phyloP scores from a whole-genome alignment of 37 sponge, comb jelly and placozoan genomes.

The Crambe crambe region DNA sequence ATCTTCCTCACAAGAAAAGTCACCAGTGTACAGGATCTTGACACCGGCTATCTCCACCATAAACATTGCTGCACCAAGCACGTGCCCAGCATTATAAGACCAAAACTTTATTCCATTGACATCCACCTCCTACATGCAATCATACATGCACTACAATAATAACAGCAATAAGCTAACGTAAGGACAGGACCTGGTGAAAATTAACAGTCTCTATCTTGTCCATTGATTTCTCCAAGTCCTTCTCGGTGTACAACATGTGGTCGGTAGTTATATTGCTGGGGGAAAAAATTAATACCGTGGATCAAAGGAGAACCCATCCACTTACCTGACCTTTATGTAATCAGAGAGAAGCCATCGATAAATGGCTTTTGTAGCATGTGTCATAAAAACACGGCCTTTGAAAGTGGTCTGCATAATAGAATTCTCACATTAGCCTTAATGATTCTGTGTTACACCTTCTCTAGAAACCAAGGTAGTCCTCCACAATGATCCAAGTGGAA shows the following conservation, averaged over 20 bases:
- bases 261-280: slow-evolving; percentile 89
- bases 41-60: slow-evolving; percentile 99
- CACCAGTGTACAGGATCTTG: slow-evolving; percentile 94
- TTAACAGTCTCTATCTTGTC: slow-evolving; percentile 96
- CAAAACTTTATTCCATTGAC: slow-evolving; percentile 95
- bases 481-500: slow-evolving; percentile 99
- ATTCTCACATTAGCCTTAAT: not conserved
- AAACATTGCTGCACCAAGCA: slow-evolving; percentile 99
- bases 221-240: slow-evolving; percentile 95
- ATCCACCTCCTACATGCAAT: slow-evolving; percentile 75
- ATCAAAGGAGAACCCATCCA: not conserved
- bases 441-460: slow-evolving; percentile 57
- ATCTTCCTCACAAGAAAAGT: slow-evolving; percentile 97
- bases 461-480: slow-evolving; percentile 96
- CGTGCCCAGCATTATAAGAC: slow-evolving; percentile 98
- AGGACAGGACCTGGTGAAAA: slow-evolving; percentile 83
- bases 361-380: slow-evolving; percentile 99
- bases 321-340: slow-evolving; percentile 97
- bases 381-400: slow-evolving; percentile 97
- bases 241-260: slow-evolving; percentile 94
- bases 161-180: not conserved
- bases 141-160: not conserved
- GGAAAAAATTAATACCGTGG: not conserved
- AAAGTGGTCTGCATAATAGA: slow-evolving; percentile 77
- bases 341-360: slow-evolving; percentile 98